Conservation (phyloP, 2,113 vertebrate species). For the Amblyornis subalaris region DNA sequence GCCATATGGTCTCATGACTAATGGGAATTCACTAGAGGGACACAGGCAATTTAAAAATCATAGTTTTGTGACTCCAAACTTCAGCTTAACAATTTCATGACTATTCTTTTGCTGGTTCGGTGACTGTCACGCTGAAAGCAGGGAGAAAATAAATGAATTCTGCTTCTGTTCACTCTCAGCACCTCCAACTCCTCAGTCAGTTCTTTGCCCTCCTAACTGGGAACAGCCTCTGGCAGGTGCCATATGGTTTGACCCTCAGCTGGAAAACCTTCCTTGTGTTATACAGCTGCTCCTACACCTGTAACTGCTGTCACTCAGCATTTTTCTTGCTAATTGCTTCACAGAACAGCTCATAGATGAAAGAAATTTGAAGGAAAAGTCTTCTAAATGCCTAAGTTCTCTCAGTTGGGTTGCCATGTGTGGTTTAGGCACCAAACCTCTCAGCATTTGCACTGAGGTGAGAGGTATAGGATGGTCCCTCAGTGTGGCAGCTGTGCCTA, state of each 20-base stretch:
- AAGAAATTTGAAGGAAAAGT: background rate
- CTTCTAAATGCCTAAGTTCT: background rate
- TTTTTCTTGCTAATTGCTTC: background rate
- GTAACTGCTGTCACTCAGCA: rapidly evolving
- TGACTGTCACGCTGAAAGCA: background rate
- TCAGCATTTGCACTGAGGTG: background rate
- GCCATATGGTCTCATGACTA: background rate
- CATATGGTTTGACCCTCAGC: background rate
- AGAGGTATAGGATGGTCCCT: background rate
- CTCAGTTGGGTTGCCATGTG: background rate
- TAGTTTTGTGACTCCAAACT: background rate
- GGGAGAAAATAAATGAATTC: background rate
- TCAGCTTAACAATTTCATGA: background rate
- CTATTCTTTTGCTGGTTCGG: background rate
- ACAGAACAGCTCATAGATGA: background rate
- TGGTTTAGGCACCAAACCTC: background rate
- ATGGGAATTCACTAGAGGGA: background rate
- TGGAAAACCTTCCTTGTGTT: background rate
- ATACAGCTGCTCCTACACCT: background rate
- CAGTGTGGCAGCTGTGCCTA: background rate
- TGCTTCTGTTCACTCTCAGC: background rate
- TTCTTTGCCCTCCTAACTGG: background rate
- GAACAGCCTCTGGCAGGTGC: background rate
- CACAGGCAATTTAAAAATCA: background rate
- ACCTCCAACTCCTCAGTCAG: background rate